These are phyloP conservation scores for Rallus crepitans DNA, from an alignment of 2,797 vertebrate species.

Conservation along the genomic window DNA sequence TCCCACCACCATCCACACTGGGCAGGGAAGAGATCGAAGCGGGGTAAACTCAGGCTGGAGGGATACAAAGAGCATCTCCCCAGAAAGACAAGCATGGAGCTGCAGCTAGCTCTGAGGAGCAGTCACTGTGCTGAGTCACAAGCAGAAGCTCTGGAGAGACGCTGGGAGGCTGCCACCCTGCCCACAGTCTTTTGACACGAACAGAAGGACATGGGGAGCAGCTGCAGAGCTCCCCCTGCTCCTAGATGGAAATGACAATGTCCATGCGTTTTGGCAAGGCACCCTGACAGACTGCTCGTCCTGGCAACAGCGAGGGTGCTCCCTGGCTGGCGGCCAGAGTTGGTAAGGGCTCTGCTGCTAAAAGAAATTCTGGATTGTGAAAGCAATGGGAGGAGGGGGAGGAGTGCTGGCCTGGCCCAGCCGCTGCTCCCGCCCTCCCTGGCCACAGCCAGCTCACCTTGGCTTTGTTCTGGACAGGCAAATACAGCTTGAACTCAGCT, in stretches of 20 bases:
- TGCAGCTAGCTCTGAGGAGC: slow-evolving; percentile 4
- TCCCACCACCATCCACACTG: not conserved
- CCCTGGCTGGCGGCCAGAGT: not conserved
- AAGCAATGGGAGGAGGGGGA: not conserved
- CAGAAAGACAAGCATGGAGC: not conserved
- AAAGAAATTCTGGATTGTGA: not conserved
- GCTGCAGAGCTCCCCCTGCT: not conserved
- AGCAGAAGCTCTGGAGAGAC: not conserved
- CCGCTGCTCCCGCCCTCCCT: not conserved
- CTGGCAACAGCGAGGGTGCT: not conserved
- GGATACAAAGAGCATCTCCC: not conserved
- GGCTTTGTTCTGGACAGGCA: slow-evolving; percentile 95
- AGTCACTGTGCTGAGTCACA: not conserved
- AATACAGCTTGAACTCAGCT: slow-evolving; percentile 96
- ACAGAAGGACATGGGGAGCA: not conserved
- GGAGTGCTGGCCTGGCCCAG: not conserved
- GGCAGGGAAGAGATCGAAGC: not conserved
- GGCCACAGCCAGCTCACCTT: slow-evolving; percentile 83
- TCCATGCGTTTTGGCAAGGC: not conserved
- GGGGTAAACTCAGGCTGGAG: not conserved
- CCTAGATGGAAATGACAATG: not conserved
- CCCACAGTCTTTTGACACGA: not conserved
- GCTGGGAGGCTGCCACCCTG: not conserved
- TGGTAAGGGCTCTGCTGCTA: not conserved
- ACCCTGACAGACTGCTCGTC: not conserved